Evolutionary conservation across 2,888 invertebrate genomes (phyloP), one percentile per base, ranked within the genome.

Genomic region (Spicauda simplicius): DNA sequence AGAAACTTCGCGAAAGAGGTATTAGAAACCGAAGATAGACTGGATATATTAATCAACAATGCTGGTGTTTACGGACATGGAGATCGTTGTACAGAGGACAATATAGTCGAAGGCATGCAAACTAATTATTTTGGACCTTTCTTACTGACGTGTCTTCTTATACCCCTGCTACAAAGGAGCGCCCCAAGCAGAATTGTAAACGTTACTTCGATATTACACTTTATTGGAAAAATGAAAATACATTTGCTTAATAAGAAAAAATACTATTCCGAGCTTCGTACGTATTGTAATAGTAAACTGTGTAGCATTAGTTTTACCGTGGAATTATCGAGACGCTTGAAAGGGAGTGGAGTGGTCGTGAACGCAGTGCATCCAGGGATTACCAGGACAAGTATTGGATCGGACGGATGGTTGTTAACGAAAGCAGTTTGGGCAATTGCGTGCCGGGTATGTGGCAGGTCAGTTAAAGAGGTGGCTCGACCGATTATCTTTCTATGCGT

Each of bases 401-500:
- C 25, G 14, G 20, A 18, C 94, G 60, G 94, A 94, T 1, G 86
- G 89, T 4, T 62, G 2, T 3, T 54, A 0, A 53, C 56, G 16
- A 48, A 54, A 20, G 2, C 56, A 4, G n/a, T 69, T 7, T 71
- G 65, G 25, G 63, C 60, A 7, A 25, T 48, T 33, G 14, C 68
- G 14, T 70, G 67, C 48, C 71, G 74, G 68, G 53, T 81, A 18
- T 74, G 74, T 64, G 62, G 95, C 77, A 95, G 96, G 87, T 95
- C 94, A 12, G 90, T 95, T 0, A 93, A 94, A 71, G 95, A 96
- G 80, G 97, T 97, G 0, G 96, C 96, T 0, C 96, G 97, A 77
- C 96, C 96, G 0, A 93, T 94, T 10, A 93, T 97, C 58, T 93
- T 95, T 75, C 79, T 96, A 64, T 95, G 96, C 0, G 95, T 95